phyloP scores from a whole-genome alignment of 2,888 invertebrate species.

The Nysson spinosus region DNA sequence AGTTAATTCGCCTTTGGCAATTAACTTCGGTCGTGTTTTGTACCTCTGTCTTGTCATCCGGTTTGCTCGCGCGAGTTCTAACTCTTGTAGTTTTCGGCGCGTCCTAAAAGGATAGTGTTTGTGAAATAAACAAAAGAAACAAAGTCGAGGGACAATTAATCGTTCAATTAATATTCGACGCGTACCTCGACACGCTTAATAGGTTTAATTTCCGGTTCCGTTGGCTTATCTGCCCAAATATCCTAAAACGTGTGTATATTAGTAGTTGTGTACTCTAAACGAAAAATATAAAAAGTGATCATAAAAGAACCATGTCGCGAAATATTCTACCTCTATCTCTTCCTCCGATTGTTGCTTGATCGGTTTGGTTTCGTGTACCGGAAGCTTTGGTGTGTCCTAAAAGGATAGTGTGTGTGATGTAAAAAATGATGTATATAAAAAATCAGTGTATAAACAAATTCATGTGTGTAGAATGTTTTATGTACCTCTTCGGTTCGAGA shows the following conservation, averaged over 20 bases:
- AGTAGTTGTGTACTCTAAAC: neutral
- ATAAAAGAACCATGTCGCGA: neutral
- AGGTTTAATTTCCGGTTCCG: slow-evolving; percentile 27
- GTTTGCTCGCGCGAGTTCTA: neutral
- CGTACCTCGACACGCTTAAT: slow-evolving; percentile 30
- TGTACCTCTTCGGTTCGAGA: neutral
- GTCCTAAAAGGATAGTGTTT: slow-evolving; percentile 26
- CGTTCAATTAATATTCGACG: neutral
- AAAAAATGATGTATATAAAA: neutral
- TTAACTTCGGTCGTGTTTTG: too few species aligned
- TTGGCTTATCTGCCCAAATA: slow-evolving; percentile 28
- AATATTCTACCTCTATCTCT: slow-evolving; percentile 19
- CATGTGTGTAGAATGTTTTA: neutral
- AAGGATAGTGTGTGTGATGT: slow-evolving; percentile 11
- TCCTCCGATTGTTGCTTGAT: slow-evolving; percentile 7
- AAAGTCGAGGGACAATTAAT: too few species aligned
- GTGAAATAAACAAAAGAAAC: too few species aligned
- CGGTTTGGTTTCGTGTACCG: neutral
- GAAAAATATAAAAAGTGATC: neutral
- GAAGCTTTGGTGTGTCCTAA: slow-evolving; percentile 19
- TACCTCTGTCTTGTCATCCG: slow-evolving; percentile 21
- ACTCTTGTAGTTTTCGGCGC: neutral
- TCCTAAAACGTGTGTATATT: slow-evolving; percentile 22
- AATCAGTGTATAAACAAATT: neutral
- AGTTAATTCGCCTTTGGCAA: too few species aligned